Conservation (phyloP, 2,888 invertebrate species). For the Nomada hirtipes region DNA sequence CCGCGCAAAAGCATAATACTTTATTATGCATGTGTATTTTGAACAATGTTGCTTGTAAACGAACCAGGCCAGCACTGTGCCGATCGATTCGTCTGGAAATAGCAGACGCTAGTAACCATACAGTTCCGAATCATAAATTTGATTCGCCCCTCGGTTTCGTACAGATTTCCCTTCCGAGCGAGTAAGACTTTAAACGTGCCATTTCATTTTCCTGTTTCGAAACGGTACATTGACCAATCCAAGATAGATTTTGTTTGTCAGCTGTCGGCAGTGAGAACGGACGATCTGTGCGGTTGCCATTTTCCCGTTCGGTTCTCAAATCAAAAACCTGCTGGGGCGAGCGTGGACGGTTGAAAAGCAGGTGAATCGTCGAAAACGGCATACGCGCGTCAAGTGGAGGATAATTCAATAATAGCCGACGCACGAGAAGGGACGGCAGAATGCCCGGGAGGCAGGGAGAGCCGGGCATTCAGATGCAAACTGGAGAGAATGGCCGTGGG, state of each 20-base stretch:
- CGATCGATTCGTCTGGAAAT: conserved; percentile 5
- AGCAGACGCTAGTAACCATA: background rate
- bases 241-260: too few species aligned
- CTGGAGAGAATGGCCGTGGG: conserved; percentile 65
- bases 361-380: conserved; percentile 49
- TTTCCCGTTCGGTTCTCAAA: conserved; percentile 6
- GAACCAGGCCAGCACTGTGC: background rate
- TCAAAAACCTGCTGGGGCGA: background rate
- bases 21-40: conserved; percentile 10
- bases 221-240: background rate
- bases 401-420: conserved; percentile 63
- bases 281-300: conserved; percentile 4
- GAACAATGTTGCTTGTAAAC: conserved; percentile 6
- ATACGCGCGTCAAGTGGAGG: conserved; percentile 47
- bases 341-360: conserved; percentile 24
- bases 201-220: background rate
- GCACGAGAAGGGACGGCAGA: conserved; percentile 48
- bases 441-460: conserved; percentile 43
- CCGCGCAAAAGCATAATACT: conserved; percentile 27
- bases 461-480: conserved; percentile 74
- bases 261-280: too few species aligned
- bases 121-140: background rate
- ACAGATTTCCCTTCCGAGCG: background rate
- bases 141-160: too few species aligned
- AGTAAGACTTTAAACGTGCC: background rate